Percentiles rank a stretch among this genome's conserved stretches.
These are phyloP conservation scores for Pelvicachromis taeniatus DNA, from an alignment of 2,113 vertebrate species.

Conservation along the genomic window DNA sequence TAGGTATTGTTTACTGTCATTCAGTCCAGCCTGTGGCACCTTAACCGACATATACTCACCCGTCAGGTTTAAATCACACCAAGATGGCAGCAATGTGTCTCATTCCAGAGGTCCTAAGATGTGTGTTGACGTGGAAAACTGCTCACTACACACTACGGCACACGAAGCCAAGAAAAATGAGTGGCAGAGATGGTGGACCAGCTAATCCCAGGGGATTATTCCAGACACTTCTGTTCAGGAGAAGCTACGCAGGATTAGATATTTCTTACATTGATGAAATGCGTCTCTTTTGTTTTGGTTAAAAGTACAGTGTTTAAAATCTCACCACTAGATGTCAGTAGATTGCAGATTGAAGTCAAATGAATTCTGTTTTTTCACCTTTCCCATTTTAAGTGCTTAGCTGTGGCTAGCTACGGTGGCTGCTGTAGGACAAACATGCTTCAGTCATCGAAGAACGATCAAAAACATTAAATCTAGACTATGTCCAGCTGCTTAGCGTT, in stretches of 20 bases:
- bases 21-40: neutral
- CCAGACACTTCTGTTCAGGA: neutral
- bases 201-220: neutral
- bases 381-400: neutral
- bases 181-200: neutral
- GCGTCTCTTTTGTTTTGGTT: neutral
- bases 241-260: neutral
- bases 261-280: neutral
- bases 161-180: neutral
- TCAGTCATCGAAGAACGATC: neutral
- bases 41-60: neutral
- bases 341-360: neutral
- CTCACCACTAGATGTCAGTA: neutral
- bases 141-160: neutral
- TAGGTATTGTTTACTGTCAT: slow-evolving; percentile 19
- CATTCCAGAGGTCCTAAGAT: neutral
- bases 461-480: neutral
- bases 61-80: neutral
- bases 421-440: neutral
- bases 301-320: neutral
- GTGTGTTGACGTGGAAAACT: neutral
- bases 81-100: neutral
- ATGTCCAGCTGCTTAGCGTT: neutral
- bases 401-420: neutral
- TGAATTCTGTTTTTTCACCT: neutral